A percentile compares a stretch with the other conserved stretches of the same genome.
Evolutionary conservation across 2,797 vertebrate species (phyloP).

Genomic region (Syncerus caffer): DNA sequence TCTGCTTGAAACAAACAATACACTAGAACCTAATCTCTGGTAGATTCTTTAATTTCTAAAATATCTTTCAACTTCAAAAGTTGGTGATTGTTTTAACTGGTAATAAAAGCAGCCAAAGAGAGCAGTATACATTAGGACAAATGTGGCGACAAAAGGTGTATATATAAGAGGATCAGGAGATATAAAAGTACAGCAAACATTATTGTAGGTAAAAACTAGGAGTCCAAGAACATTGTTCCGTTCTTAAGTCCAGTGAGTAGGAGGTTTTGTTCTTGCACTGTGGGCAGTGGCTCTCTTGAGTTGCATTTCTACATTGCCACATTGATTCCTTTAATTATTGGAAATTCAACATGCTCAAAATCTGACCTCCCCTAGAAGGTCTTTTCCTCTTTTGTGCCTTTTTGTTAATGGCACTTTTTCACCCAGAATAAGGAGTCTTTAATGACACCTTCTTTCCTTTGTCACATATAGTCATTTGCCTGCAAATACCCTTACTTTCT

Average conservation of each 20-base stretch:
- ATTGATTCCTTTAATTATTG: not conserved
- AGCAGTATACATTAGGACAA: not conserved
- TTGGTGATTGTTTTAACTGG: not conserved
- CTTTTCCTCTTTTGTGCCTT: not conserved
- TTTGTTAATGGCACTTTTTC: not conserved
- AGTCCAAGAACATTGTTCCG: not conserved
- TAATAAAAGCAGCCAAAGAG: not conserved
- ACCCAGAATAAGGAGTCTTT: not conserved
- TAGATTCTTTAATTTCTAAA: not conserved
- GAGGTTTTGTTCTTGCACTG: not conserved
- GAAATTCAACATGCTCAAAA: not conserved
- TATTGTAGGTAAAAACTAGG: not conserved
- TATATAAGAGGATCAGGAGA: not conserved
- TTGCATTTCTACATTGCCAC: not conserved
- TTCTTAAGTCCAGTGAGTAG: not conserved
- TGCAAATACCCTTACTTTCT: not conserved
- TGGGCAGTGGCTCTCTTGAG: not conserved
- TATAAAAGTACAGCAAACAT: not conserved
- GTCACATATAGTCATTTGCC: not conserved
- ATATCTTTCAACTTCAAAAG: not conserved
- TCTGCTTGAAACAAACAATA: constrained; percentile 2
- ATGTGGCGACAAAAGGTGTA: not conserved
- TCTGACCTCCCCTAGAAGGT: not conserved
- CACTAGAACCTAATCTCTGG: not conserved
- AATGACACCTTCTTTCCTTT: not conserved